Percentiles rank a stretch among this genome's conserved stretches.
Evolutionary conservation across 53 echinoderm and acorn worm genomes (phyloP).

Genomic region (Luidia sarsii): DNA sequence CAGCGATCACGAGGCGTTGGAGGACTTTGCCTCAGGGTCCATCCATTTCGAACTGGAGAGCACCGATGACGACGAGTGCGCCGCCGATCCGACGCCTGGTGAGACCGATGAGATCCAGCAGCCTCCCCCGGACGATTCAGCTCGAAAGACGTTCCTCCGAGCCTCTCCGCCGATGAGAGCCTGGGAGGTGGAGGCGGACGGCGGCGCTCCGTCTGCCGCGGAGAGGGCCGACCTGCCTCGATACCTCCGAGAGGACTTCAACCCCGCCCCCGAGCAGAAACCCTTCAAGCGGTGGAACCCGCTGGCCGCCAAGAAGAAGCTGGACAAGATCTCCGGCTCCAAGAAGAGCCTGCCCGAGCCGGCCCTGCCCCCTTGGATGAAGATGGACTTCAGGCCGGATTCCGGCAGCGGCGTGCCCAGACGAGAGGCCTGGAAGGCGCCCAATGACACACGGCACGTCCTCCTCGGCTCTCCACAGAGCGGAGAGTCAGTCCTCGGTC

Average conservation of each 20-base stretch:
- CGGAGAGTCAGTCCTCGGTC: neutral
- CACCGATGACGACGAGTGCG: no score
- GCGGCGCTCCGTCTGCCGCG: no score
- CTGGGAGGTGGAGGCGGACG: no score
- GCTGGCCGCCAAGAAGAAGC: neutral
- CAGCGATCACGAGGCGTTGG: no score
- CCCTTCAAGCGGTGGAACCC: constrained; percentile 42
- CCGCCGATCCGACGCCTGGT: no score
- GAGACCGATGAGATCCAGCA: neutral
- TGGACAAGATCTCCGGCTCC: constrained; percentile 17
- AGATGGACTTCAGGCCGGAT: constrained; percentile 13
- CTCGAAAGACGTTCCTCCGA: neutral
- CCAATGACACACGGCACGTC: neutral
- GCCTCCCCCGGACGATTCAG: neutral
- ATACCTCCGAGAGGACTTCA: constrained; percentile 24
- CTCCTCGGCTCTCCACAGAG: neutral
- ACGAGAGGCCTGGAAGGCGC: constrained; percentile 29
- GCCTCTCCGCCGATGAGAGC: no score
- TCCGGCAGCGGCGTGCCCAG: neutral
- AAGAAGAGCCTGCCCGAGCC: constrained; percentile 14
- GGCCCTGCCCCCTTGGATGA: constrained; percentile 7
- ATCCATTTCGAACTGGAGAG: no score
- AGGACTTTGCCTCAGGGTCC: no score
- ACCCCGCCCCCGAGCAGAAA: constrained; percentile 17
- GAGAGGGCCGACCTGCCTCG: constrained; percentile 4